Percentiles rank a stretch among this genome's conserved stretches.
Conservation (phyloP, 2,113 vertebrate species). For the Gymnogyps californianus region DNA sequence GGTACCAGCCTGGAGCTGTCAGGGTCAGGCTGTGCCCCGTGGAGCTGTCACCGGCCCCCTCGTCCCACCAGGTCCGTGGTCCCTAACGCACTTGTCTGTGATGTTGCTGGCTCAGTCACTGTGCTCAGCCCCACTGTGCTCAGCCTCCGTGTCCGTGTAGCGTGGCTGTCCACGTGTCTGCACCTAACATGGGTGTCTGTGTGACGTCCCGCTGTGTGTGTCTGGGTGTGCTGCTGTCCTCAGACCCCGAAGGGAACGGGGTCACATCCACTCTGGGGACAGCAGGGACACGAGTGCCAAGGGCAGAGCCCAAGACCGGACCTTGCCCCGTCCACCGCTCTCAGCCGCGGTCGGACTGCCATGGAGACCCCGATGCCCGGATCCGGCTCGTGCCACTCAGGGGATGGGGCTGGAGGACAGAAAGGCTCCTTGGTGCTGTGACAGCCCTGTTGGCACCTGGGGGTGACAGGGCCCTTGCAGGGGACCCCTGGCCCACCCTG, state of each 20-base stretch:
- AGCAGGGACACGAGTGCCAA: neutral
- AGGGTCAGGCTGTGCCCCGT: neutral
- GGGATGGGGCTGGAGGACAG: neutral
- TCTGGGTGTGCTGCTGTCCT: neutral
- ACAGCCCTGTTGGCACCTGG: neutral
- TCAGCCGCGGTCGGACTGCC: accelerated
- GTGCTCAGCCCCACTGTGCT: neutral
- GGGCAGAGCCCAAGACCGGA: neutral
- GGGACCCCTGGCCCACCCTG: neutral
- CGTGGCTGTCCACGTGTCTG: accelerated
- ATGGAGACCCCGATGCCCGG: accelerated
- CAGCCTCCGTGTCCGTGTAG: neutral
- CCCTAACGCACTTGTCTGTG: accelerated
- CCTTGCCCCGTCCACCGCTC: neutral
- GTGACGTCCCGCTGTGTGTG: neutral
- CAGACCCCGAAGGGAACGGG: neutral
- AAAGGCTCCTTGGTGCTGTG: neutral
- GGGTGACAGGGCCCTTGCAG: neutral
- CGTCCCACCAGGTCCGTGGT: neutral
- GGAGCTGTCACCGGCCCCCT: neutral
- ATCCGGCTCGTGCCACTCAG: accelerated
- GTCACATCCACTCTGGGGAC: neutral
- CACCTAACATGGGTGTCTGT: neutral
- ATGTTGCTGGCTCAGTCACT: neutral
- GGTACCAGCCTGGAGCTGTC: neutral